Conservation (phyloP, 2,113 vertebrate species). For the Ibidorhyncha struthersii region DNA sequence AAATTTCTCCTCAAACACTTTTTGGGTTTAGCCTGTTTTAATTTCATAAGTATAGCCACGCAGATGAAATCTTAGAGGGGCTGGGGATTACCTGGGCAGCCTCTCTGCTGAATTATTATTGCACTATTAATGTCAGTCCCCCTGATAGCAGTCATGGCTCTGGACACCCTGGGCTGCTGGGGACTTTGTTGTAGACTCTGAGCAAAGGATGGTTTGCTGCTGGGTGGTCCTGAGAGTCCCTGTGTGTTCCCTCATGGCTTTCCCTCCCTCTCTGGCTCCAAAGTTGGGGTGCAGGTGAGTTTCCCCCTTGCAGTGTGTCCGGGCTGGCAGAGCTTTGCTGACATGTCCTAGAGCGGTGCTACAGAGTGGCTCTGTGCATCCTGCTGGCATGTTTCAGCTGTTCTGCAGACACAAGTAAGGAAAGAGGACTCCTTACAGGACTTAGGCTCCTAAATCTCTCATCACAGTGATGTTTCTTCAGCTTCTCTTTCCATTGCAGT, state of each 20-base stretch:
- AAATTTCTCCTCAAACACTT: neutral
- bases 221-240: neutral
- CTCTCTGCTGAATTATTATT: neutral
- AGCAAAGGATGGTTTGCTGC: neutral
- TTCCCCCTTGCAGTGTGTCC: neutral
- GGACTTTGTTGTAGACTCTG: neutral
- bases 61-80: neutral
- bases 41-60: neutral
- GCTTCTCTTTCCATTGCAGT: neutral
- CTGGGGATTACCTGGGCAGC: neutral
- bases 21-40: neutral
- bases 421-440: neutral
- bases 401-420: neutral
- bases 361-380: too few relatives aligned
- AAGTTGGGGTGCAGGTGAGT: neutral
- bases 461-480: neutral
- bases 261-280: neutral
- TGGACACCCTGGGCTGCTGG: neutral
- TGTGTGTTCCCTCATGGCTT: neutral
- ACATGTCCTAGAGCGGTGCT: too few relatives aligned
- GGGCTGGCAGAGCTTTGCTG: neutral
- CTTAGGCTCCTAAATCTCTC: neutral
- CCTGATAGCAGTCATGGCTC: neutral
- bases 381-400: neutral
- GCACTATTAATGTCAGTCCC: neutral